Conservation (phyloP, 2,797 vertebrate species). For the Delichon dasypus region DNA sequence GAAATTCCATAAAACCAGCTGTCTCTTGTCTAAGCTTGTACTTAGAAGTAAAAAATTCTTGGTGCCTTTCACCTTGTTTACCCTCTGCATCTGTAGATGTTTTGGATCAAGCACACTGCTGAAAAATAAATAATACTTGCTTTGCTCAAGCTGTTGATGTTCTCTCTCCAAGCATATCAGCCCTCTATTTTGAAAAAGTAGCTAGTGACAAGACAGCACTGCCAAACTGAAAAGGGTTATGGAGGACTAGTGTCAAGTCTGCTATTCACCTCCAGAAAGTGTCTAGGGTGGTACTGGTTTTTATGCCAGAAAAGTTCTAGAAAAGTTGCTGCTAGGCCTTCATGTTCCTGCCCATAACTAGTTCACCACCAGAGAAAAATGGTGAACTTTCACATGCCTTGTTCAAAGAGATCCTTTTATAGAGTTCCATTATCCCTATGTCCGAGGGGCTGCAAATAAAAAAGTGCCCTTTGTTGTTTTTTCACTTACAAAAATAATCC, state of each 20-base stretch:
- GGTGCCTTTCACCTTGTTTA: not conserved
- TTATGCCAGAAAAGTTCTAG: not conserved
- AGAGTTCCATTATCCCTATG: not conserved
- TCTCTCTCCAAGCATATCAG: not conserved
- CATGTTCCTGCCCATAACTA: not conserved
- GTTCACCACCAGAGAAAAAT: not conserved
- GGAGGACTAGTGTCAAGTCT: not conserved
- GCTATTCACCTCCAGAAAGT: not conserved
- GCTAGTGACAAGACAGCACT: not conserved
- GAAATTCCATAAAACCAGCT: not conserved
- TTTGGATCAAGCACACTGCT: not conserved
- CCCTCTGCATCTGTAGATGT: not conserved
- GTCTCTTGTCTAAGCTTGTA: not conserved
- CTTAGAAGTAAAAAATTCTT: not conserved
- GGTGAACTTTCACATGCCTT: not conserved
- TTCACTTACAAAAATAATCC: not conserved
- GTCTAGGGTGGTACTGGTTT: not conserved
- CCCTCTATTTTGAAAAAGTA: not conserved
- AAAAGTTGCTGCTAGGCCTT: not conserved
- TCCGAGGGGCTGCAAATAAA: not conserved
- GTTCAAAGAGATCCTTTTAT: not conserved
- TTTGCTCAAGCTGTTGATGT: not conserved
- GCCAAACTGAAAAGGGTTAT: not conserved
- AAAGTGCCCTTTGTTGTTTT: not conserved
- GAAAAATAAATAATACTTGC: not conserved